Evolutionary conservation across 2,113 vertebrate genomes (phyloP).

Genomic region (Girardinichthys multiradiatus): DNA sequence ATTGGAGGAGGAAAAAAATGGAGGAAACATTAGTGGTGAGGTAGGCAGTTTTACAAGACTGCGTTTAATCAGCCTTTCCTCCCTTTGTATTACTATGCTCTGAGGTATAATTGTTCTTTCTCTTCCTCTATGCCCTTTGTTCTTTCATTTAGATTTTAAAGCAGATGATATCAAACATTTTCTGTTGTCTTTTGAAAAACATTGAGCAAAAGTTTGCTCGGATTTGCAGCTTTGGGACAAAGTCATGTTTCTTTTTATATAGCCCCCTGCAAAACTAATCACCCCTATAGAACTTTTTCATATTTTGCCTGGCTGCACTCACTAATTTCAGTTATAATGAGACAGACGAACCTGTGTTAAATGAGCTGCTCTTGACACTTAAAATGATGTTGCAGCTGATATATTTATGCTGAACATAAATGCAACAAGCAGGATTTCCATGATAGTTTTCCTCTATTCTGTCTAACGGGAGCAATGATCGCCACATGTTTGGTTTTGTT

Average conservation of each 20-base stretch:
- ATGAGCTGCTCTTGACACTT: no score
- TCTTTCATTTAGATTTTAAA: conserved; percentile 22
- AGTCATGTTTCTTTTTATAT: neutral
- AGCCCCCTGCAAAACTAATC: neutral
- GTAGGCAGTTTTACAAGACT: conserved; percentile 35
- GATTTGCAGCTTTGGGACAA: neutral
- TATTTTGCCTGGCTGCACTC: neutral
- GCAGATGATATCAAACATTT: conserved; percentile 13
- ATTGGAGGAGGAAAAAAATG: conserved; percentile 26
- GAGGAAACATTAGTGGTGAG: conserved; percentile 32
- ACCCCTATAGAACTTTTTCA: neutral
- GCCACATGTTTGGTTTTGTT: no score
- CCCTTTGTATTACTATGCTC: conserved; percentile 5
- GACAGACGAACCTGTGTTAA: neutral
- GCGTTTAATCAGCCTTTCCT: conserved; percentile 30
- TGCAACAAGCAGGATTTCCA: no score
- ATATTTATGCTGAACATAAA: no score
- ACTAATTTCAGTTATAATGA: neutral
- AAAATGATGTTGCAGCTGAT: no score
- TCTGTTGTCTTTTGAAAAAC: conserved; percentile 17
- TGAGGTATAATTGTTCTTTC: conserved; percentile 7
- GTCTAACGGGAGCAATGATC: no score
- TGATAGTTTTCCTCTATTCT: no score
- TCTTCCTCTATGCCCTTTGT: conserved; percentile 9
- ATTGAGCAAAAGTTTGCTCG: neutral